These are phyloP conservation scores for Doryteuthis pealeii DNA, from an alignment of 1,140 invertebrate species.

Conservation along the genomic window DNA sequence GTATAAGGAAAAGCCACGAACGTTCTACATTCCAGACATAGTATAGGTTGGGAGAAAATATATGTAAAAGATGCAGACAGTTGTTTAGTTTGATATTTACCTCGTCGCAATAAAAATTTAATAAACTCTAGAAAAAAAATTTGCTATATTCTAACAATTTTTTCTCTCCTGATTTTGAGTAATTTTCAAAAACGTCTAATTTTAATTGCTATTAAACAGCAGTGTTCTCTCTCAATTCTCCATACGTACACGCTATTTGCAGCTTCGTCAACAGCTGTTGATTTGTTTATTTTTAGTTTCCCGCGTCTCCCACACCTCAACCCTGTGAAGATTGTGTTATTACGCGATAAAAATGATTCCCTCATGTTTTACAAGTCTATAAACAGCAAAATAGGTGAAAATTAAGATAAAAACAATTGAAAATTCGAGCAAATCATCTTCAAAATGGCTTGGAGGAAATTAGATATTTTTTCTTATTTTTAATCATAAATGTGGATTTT, in stretches of 20 bases:
- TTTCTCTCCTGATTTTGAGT: background rate
- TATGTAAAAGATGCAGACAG: constrained; percentile 11
- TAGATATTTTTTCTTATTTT: too few relatives aligned
- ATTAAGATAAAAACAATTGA: too few relatives aligned
- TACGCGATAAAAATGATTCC: constrained; percentile 36
- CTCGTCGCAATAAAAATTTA: background rate
- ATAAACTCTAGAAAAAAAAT: background rate
- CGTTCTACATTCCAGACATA: constrained; percentile 47
- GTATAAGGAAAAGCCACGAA: constrained; percentile 44
- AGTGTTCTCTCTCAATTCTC: constrained; percentile 22
- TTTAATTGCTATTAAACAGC: background rate
- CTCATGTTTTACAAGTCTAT: constrained; percentile 35
- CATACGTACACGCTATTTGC: constrained; percentile 24
- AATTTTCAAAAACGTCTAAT: background rate
- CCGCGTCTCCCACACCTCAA: constrained; percentile 43
- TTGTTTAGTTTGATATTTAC: background rate
- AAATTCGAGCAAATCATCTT: too few relatives aligned
- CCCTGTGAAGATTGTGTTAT: constrained; percentile 23
- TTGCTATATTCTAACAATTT: background rate
- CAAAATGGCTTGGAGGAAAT: too few relatives aligned
- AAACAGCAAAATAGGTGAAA: background rate
- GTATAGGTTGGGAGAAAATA: constrained; percentile 12
- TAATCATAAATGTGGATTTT: too few relatives aligned
- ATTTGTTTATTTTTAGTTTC: constrained; percentile 46
- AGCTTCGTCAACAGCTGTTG: constrained; percentile 35